A percentile compares a stretch with the other conserved stretches of the same genome.
phyloP scores from a whole-genome alignment of 2,797 vertebrate genomes.

The Urosaurus nigricauda region DNA sequence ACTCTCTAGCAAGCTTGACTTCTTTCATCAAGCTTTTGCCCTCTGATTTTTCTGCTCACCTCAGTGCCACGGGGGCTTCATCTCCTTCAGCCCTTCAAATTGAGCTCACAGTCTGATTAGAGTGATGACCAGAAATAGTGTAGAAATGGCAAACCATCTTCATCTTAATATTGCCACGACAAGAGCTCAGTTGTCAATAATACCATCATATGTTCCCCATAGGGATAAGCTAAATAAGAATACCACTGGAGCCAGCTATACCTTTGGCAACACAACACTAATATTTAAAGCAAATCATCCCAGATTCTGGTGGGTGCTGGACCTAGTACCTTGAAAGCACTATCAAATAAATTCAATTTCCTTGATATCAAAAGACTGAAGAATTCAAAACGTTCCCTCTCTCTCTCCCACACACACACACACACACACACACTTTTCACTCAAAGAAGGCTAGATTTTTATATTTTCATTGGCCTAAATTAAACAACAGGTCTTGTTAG shows the following conservation, averaged over 20 bases:
- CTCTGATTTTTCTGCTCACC: slow-evolving; percentile 9
- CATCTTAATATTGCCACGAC: neutral
- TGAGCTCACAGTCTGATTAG: neutral
- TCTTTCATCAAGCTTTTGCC: neutral
- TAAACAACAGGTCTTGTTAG: neutral
- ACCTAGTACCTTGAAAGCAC: neutral
- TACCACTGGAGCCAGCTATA: neutral
- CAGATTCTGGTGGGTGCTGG: too few relatives aligned
- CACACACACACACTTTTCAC: neutral
- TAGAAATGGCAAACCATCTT: slow-evolving; percentile 13
- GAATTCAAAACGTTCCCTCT: neutral
- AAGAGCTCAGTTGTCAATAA: slow-evolving; percentile 17
- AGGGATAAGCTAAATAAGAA: slow-evolving; percentile 4
- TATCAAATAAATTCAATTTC: neutral
- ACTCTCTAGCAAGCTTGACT: accelerated
- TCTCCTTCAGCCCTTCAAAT: neutral
- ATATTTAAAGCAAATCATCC: neutral
- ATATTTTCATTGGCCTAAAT: neutral
- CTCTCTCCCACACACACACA: too few relatives aligned
- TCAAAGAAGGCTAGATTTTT: neutral
- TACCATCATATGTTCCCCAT: neutral
- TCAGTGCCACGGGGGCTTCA: slow-evolving; percentile 12
- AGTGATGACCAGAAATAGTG: slow-evolving; percentile 17
- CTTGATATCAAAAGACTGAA: neutral
- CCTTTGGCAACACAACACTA: neutral